A percentile compares a stretch with the other conserved stretches of the same genome.
Evolutionary conservation across 1,140 invertebrate genomes (phyloP).

Genomic region (Leptopilina boulardi): DNA sequence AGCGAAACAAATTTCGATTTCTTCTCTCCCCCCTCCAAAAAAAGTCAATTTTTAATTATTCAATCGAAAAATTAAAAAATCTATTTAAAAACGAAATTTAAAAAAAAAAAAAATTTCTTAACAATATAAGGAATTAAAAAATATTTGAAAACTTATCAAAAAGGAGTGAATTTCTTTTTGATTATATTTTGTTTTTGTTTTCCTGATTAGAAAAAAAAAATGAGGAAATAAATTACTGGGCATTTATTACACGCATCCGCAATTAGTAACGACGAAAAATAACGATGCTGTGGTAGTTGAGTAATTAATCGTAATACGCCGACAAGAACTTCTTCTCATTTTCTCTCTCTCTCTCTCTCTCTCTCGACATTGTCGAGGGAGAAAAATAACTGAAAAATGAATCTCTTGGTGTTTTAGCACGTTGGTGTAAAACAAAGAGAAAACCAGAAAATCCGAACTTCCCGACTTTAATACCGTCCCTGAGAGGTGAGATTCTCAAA

Average conservation of each 20-base stretch:
- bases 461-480: conserved; percentile 21
- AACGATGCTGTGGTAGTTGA: conserved; percentile 34
- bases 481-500: background rate
- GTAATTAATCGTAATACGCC: conserved; percentile 39
- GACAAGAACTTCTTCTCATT: too few species aligned
- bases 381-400: conserved; percentile 6
- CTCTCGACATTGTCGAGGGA: background rate
- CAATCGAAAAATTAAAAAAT: too few species aligned
- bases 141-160: too few species aligned
- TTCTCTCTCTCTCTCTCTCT: too few species aligned
- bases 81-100: too few species aligned
- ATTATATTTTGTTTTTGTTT: conserved; percentile 23
- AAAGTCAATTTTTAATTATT: too few species aligned
- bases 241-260: conserved; percentile 58
- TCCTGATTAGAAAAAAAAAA: conserved; percentile 12
- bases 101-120: too few species aligned
- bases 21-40: too few species aligned
- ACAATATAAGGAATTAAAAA: too few species aligned
- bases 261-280: conserved; percentile 42
- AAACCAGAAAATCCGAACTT: conserved; percentile 14
- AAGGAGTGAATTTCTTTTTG: background rate
- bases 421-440: conserved; percentile 4
- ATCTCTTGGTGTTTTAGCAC: background rate
- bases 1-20: background rate
- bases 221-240: conserved; percentile 51